Conservation (phyloP, 2,888 invertebrate species). For the Lottia scabra region DNA sequence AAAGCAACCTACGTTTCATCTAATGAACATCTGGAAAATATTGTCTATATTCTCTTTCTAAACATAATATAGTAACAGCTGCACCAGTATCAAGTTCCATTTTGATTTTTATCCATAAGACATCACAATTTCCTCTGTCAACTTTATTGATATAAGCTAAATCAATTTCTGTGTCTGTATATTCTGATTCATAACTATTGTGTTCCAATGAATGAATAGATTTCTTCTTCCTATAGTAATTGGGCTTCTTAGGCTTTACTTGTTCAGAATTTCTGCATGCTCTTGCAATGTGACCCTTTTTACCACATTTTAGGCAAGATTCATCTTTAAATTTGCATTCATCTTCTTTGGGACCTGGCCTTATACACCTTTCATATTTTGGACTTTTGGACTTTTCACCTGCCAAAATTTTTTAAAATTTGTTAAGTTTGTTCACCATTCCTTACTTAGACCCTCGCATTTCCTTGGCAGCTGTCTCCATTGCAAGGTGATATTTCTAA, state of each 20-base stretch:
- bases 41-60: background rate
- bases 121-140: background rate
- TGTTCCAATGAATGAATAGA: too few species aligned
- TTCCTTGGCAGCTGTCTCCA: too few species aligned
- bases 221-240: too few species aligned
- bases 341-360: background rate
- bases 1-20: background rate
- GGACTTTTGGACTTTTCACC: too few species aligned
- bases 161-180: background rate
- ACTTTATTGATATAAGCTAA: constrained; percentile 4
- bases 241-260: too few species aligned
- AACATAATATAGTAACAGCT: background rate
- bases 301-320: background rate
- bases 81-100: background rate
- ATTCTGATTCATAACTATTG: background rate
- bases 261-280: background rate
- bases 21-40: too few species aligned
- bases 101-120: background rate
- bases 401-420: too few species aligned
- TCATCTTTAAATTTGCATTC: background rate
- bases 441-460: too few species aligned
- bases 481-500: too few species aligned
- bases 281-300: background rate
- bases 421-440: too few species aligned
- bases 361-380: background rate